phyloP scores from a whole-genome alignment of 2,113 vertebrate genomes.

The Rhinopomastus cyanomelas region DNA sequence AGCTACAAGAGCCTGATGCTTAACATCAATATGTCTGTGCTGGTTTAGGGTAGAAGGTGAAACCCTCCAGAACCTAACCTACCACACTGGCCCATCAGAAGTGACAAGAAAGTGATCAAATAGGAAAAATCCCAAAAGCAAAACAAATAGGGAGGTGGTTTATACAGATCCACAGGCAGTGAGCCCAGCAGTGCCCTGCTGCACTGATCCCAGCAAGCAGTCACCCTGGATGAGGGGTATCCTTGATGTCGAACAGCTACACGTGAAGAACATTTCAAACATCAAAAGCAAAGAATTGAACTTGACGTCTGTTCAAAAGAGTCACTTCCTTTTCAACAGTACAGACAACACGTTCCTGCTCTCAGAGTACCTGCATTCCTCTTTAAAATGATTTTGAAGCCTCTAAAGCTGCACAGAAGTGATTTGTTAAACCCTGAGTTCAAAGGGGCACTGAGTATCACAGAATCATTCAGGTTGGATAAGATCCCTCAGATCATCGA shows the following conservation, averaged over 20 bases:
- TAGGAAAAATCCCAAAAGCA: neutral
- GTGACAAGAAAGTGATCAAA: neutral
- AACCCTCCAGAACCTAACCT: too few relatives aligned
- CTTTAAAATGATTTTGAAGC: neutral
- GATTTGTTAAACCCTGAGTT: conserved; percentile 9
- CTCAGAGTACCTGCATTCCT: neutral
- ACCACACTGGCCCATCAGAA: neutral
- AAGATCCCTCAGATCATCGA: too few relatives aligned
- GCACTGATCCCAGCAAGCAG: neutral
- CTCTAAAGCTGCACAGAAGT: conserved; percentile 32
- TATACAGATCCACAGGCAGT: neutral
- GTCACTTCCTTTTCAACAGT: neutral
- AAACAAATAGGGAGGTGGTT: too few relatives aligned
- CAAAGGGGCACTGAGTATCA: neutral
- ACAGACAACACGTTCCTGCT: neutral
- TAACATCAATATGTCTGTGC: neutral
- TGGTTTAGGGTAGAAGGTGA: too few relatives aligned
- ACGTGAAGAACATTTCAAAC: neutral
- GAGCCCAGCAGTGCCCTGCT: neutral
- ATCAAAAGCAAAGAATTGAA: neutral
- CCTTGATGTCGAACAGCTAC: neutral
- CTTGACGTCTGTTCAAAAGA: neutral
- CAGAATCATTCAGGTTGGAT: too few relatives aligned
- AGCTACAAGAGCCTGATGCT: neutral
- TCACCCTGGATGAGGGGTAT: neutral